phyloP scores from a whole-genome alignment of 2,888 invertebrate genomes.

The Cataglyphis cursor region DNA sequence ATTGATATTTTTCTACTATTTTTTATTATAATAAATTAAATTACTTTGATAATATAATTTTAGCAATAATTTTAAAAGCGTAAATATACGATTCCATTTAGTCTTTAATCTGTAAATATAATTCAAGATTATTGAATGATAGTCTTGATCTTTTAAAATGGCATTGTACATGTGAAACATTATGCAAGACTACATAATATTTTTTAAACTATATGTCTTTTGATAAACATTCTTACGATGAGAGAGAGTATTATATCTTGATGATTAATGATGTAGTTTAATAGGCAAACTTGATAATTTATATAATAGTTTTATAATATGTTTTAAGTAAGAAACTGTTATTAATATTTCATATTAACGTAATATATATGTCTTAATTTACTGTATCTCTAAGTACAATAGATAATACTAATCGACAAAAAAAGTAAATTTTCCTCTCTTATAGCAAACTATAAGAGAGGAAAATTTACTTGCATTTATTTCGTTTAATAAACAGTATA shows the following conservation, averaged over 20 bases:
- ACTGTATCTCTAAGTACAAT: slow-evolving; percentile 76
- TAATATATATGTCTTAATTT: neutral
- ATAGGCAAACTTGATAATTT: neutral
- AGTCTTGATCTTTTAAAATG: neutral
- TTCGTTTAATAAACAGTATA: neutral
- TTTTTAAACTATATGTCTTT: neutral
- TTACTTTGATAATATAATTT: neutral
- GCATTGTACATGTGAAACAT: neutral
- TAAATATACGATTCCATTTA: neutral
- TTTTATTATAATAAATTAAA: slow-evolving; percentile 1
- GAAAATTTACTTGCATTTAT: neutral
- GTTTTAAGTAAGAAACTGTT: too few relatives aligned
- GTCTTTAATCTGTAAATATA: neutral
- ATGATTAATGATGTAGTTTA: neutral
- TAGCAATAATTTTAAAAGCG: neutral
- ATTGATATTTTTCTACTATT: neutral
- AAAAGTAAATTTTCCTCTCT: slow-evolving; percentile 81
- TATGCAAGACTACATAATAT: neutral
- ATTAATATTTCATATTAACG: too few relatives aligned
- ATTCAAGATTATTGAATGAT: neutral
- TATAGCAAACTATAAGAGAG: too few relatives aligned
- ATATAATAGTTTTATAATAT: too few relatives aligned
- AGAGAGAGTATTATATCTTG: neutral
- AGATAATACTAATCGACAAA: slow-evolving; percentile 79
- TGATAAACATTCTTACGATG: neutral